Conservation (phyloP, 1,140 invertebrate genomes). For the Heliconius hewitsoni region DNA sequence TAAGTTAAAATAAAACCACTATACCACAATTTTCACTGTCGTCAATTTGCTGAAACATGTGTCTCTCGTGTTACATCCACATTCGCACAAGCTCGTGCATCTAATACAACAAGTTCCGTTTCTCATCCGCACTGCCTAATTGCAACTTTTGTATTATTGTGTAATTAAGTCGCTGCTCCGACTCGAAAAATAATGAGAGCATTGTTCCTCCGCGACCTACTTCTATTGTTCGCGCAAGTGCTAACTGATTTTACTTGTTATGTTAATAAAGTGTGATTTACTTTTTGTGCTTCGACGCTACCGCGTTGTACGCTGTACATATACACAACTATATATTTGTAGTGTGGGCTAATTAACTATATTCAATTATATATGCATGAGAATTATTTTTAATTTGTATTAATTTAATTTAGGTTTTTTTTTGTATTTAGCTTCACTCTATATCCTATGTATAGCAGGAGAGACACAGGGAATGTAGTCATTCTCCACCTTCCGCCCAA, state of each 20-base stretch:
- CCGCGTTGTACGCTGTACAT: not conserved
- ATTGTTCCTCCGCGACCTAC: constrained; percentile 25
- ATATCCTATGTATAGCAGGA: too few relatives aligned
- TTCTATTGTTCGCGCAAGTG: constrained; percentile 15
- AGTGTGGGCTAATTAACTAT: too few relatives aligned
- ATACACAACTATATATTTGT: not conserved
- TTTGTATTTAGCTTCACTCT: too few relatives aligned
- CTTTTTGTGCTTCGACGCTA: not conserved
- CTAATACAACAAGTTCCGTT: not conserved
- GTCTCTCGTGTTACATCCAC: not conserved
- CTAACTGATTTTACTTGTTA: constrained; percentile 18
- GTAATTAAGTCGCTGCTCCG: constrained; percentile 26
- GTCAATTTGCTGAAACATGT: too few relatives aligned
- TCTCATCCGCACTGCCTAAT: constrained; percentile 8
- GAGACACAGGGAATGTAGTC: too few relatives aligned
- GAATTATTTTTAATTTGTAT: too few relatives aligned
- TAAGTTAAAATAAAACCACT: too few relatives aligned
- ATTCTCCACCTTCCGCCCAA: not conserved
- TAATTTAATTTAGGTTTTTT: too few relatives aligned
- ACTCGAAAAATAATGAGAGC: constrained; percentile 27
- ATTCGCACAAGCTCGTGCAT: not conserved
- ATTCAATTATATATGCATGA: too few relatives aligned
- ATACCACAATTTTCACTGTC: too few relatives aligned
- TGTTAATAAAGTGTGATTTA: constrained; percentile 9
- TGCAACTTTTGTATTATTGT: constrained; percentile 22